Evolutionary conservation across 2,888 invertebrate genomes (phyloP).

Genomic region (Gnatocerus cornutus): DNA sequence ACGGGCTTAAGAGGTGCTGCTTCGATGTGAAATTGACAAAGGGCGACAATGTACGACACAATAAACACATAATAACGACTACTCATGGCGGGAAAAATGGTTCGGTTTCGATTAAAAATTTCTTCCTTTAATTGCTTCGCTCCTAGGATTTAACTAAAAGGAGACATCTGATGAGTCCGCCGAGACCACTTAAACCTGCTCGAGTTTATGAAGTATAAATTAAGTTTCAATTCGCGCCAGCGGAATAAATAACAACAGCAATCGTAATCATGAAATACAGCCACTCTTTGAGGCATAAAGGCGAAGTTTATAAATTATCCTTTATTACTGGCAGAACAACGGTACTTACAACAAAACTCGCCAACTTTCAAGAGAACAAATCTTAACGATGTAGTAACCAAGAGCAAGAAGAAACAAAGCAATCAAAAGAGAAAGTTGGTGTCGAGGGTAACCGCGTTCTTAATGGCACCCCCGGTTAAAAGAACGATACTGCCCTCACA

Average conservation of each 20-base stretch:
- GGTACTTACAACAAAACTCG: conserved; percentile 59
- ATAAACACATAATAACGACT: too few relatives aligned
- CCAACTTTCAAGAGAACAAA: conserved; percentile 58
- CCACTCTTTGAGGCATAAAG: conserved; percentile 57
- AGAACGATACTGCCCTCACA: conserved; percentile 60
- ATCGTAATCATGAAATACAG: conserved; percentile 59
- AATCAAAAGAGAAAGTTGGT: conserved; percentile 62
- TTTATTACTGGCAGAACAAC: conserved; percentile 61
- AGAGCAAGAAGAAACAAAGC: conserved; percentile 61
- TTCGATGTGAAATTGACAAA: conserved; percentile 1
- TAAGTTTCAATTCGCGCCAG: conserved; percentile 55
- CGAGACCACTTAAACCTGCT: conserved; percentile 52
- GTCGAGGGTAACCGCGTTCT: conserved; percentile 60
- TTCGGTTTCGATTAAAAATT: too few relatives aligned
- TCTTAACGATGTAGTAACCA: conserved; percentile 61
- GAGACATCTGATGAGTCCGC: conserved; percentile 32
- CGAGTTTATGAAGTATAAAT: conserved; percentile 55
- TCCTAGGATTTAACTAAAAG: conserved; percentile 20
- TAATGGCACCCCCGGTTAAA: conserved; percentile 60
- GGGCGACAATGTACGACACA: not conserved
- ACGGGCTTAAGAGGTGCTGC: conserved; percentile 13
- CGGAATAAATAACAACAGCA: conserved; percentile 57
- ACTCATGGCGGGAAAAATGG: too few relatives aligned
- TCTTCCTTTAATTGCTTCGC: conserved; percentile 20
- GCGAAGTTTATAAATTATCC: conserved; percentile 62